Evolutionary conservation across 2,797 vertebrate genomes (phyloP), one percentile per base, ranked within the genome.

Genomic region (Hippocampus kuda): DNA sequence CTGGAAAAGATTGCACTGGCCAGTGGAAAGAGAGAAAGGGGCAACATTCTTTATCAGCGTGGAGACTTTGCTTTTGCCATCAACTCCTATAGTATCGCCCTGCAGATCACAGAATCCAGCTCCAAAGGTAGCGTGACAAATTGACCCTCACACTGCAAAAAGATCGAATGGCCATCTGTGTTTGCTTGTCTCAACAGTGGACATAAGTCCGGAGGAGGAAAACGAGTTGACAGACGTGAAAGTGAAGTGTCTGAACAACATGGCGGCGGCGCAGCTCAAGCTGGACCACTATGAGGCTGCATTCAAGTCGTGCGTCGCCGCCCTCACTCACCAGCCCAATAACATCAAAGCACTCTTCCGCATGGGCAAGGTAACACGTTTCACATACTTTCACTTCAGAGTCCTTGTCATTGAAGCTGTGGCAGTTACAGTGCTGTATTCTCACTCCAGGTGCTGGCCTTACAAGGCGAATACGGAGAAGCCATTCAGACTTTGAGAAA

Each of bases 231-330:
- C 95, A 71, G 94, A 94, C 0, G 90, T 98, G 73, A 96, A 96
- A 87, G 92, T 98, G 74, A 98, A 98, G 77, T 99, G 97, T 88
- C 88, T 99, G 69, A 99, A 99, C 90, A 99, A 99, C 87, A 92
- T 99, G 89, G 97, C 97, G 0, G 97, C 97, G 0, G 93, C 95
- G 1, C 96, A 98, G 86, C 90, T 99, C 15, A 98, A 98, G 76
- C 75, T 99, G 75, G 94, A 98, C 80, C 96, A 97, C 81, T 93
- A 93, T 11, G 94, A 97, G 0, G 95, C 95, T 0, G 96, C 95
- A 0, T 87, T 96, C 56, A 94, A 94, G 69, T 96, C 95, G 65
- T 98, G 96, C 66, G 90, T 94, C 73, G 91, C 89, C 0, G 96
- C 94, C 13, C 86, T 99, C 8, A 88, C 88, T 63, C 93, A 95